Percentiles rank a stretch among this genome's conserved stretches.
phyloP scores from a whole-genome alignment of 2,888 invertebrate genomes.

The Blastobasis lacticolella region DNA sequence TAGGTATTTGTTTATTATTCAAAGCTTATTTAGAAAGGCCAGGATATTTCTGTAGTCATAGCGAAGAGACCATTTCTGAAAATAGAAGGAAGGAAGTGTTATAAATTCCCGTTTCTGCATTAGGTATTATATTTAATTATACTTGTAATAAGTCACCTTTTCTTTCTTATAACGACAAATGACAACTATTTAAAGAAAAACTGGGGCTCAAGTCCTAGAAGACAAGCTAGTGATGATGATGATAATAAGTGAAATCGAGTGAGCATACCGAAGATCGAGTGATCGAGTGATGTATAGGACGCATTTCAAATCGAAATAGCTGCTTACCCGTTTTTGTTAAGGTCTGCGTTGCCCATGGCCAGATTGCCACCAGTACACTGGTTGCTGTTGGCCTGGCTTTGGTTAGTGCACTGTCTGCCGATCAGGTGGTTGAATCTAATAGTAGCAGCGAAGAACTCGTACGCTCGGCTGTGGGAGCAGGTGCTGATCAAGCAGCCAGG shows the following conservation, averaged over 20 bases:
- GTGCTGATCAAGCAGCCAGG: slow-evolving; percentile 24
- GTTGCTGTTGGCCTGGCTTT: slow-evolving; percentile 18
- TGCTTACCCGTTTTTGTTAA: slow-evolving; percentile 16
- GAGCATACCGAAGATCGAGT: too few species aligned
- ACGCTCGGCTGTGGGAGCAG: slow-evolving; percentile 7
- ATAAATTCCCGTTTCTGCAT: too few species aligned
- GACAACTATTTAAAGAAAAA: too few species aligned
- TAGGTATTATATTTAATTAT: too few species aligned
- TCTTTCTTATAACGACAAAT: neutral
- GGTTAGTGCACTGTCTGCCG: slow-evolving; percentile 23
- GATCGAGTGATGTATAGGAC: too few species aligned
- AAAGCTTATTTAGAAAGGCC: slow-evolving; percentile 16
- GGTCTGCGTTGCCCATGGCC: slow-evolving; percentile 25
- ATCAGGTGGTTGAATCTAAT: slow-evolving; percentile 19
- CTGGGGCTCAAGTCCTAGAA: too few species aligned
- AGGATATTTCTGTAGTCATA: slow-evolving; percentile 16
- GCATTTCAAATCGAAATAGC: neutral
- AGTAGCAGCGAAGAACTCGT: slow-evolving; percentile 20
- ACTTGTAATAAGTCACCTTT: too few species aligned
- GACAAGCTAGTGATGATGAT: too few species aligned
- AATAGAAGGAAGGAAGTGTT: slow-evolving; percentile 5
- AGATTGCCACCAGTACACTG: slow-evolving; percentile 20
- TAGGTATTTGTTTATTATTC: neutral
- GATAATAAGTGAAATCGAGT: too few species aligned
- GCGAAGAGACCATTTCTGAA: slow-evolving; percentile 23